Evolutionary conservation across 1,140 invertebrate genomes (phyloP), one percentile per base, ranked within the genome.

Genomic region (Gerris buenoi): DNA sequence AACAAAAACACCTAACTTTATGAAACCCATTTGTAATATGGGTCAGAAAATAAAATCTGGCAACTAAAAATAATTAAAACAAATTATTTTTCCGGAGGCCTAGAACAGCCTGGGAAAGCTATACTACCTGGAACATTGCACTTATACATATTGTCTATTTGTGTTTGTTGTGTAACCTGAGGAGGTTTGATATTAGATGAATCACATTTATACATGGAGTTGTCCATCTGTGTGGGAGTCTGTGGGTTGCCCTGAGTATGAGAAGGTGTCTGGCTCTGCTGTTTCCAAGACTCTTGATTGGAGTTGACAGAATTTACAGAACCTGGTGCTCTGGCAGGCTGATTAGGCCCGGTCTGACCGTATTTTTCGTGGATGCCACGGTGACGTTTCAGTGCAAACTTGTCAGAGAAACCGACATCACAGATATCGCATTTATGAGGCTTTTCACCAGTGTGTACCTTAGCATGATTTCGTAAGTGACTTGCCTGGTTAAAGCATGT

Each of bases 401-500:
- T 82, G 78, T 91, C 89, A 14, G 88, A 88, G 73, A 91, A 91
- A 57, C 88, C 88, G n/a, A 90, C 89, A 57, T 87, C 87, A 73
- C 90, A 92, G 70, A 91, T 91, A 74, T 91, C 88, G 76, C 89
- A 91, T 23, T 74, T 71, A 65, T 74, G 72, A 18, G 77, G 77
- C 65, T 76, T 77, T 67, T 77, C 77, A 25, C 76, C 77, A 2
- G 77, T 76, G 61, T 78, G 77, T 25, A 78, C 72, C 75, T 90
- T 91, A 23, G 87, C 87, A 70, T 91, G 89, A 77, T 91, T 91
- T 75, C 91, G 90, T 26, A 91, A 78, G 78, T 91, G 89, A n/a
- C 89, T 90, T 1, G 89, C 89, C 78, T 91, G 89, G 76, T 89
- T 90, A 72, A 91, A 91, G 26, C 88, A 88, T 3, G 88, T 89